Evolutionary conservation across 2,113 vertebrate species (phyloP).

Genomic region (Apodemus sylvaticus): DNA sequence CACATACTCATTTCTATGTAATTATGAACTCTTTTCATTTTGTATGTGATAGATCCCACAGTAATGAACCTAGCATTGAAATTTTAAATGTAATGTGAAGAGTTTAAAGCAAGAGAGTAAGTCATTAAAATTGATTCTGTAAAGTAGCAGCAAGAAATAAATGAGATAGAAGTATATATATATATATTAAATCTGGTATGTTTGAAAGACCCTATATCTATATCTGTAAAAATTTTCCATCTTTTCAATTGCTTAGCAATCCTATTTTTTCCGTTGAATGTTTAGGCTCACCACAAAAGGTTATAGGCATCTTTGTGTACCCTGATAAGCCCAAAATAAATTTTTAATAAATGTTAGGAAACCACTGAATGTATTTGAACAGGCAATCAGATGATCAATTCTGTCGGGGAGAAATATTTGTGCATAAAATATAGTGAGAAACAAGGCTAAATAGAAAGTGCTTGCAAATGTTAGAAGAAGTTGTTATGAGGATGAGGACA

Average conservation of each 20-base stretch:
- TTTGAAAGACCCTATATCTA: neutral
- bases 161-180: neutral
- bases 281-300: neutral
- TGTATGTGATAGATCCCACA: neutral
- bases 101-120: neutral
- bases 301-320: neutral
- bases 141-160: neutral
- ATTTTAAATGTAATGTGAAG: conserved; percentile 9
- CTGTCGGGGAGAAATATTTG: neutral
- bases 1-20: neutral
- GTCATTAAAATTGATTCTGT: neutral
- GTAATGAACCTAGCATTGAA: neutral
- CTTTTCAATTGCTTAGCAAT: neutral
- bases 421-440: neutral
- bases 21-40: neutral
- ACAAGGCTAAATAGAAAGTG: neutral
- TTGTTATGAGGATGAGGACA: neutral
- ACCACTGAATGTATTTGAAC: neutral
- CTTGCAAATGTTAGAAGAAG: neutral
- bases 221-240: neutral
- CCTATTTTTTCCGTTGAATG: neutral
- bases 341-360: neutral
- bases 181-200: neutral
- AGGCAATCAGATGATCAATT: neutral
- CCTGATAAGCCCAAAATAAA: neutral